Percentiles rank a stretch among this genome's conserved stretches.
Conservation (phyloP, 2,888 invertebrate genomes). For the Nebria brevicollis region DNA sequence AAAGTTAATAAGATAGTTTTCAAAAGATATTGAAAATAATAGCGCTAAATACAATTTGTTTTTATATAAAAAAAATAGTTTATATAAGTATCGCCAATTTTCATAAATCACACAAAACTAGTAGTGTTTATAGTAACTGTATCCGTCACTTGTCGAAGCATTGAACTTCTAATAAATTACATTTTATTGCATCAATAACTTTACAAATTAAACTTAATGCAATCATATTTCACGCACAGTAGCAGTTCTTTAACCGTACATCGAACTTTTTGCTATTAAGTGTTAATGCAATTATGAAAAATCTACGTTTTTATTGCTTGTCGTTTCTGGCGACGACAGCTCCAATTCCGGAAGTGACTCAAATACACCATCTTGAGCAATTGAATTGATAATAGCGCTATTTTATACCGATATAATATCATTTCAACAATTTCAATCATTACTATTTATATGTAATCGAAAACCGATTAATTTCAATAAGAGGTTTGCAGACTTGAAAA, state of each 20-base stretch:
- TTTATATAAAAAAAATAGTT: too few relatives aligned
- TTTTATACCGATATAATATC: not conserved
- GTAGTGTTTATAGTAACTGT: not conserved
- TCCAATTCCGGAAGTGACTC: not conserved
- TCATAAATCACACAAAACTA: too few relatives aligned
- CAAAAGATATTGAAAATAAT: too few relatives aligned
- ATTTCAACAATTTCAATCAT: not conserved
- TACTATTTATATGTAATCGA: not conserved
- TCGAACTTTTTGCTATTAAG: not conserved
- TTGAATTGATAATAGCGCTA: not conserved
- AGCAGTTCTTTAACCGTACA: conserved; percentile 6
- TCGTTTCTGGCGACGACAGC: not conserved
- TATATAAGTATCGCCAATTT: too few relatives aligned
- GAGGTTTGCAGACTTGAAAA: too few relatives aligned
- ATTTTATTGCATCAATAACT: conserved; percentile 17
- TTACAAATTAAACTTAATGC: conserved; percentile 19
- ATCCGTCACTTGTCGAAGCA: not conserved
- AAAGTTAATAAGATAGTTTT: too few relatives aligned
- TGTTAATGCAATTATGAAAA: not conserved
- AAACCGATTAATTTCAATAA: too few relatives aligned
- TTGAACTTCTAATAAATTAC: conserved; percentile 17
- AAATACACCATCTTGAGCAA: not conserved
- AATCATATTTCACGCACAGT: conserved; percentile 14
- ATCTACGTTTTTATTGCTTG: not conserved
- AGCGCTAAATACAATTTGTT: too few relatives aligned